Conservation (phyloP, 2,113 vertebrate species). For the Patagioenas fasciata region DNA sequence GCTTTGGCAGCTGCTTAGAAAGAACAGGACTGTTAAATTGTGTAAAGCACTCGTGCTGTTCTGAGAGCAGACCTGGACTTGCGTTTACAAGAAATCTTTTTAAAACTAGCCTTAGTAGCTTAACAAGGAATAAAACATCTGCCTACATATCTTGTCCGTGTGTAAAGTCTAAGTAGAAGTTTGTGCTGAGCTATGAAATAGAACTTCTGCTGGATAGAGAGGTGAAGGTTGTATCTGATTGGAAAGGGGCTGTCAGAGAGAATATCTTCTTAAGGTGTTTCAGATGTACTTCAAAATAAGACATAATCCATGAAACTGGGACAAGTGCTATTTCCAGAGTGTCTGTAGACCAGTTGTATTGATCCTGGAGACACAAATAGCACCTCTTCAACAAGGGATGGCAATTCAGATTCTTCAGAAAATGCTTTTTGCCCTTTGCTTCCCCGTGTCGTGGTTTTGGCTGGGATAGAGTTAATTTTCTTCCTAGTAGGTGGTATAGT, state of each 20-base stretch:
- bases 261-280: not conserved
- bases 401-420: not conserved
- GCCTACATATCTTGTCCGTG: rapidly evolving
- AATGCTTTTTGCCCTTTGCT: not conserved
- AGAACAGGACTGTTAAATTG: not conserved
- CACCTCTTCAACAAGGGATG: not conserved
- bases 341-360: not conserved
- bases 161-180: not conserved
- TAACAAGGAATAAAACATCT: not conserved
- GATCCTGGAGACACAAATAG: not conserved
- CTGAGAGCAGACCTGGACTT: not conserved
- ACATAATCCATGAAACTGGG: not conserved
- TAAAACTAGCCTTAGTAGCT: not conserved
- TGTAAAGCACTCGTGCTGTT: not conserved
- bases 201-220: not conserved
- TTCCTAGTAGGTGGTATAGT: no score
- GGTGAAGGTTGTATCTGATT: not conserved
- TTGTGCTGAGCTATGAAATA: not conserved
- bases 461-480: no score
- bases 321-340: not conserved
- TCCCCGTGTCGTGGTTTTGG: no score
- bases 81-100: not conserved
- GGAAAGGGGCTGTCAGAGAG: not conserved
- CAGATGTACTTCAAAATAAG: not conserved
- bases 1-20: not conserved